Evolutionary conservation across 1,140 invertebrate species (phyloP).

Genomic region (Branchinecta lynchi): DNA sequence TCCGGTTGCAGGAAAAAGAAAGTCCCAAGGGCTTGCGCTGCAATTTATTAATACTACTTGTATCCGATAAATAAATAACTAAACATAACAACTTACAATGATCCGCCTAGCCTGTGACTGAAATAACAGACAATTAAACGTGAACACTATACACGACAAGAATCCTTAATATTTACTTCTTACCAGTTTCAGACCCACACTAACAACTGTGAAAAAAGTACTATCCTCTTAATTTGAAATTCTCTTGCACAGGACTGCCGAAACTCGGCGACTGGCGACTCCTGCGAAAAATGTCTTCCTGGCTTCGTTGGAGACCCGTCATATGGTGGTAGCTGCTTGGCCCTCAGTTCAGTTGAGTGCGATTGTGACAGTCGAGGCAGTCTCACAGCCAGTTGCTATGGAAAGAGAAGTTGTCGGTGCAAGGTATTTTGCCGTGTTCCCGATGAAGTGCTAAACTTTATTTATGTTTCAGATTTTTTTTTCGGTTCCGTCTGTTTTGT

Average conservation of each 20-base stretch:
- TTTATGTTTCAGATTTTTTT: constrained; percentile 8
- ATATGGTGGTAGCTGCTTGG: constrained; percentile 31
- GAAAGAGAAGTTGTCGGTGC: constrained; percentile 43
- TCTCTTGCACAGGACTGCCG: constrained; percentile 50
- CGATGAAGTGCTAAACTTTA: constrained; percentile 27
- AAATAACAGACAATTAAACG: too few species aligned
- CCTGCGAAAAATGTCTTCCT: constrained; percentile 61
- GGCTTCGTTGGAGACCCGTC: constrained; percentile 52
- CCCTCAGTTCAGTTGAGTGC: constrained; percentile 27
- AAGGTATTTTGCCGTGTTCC: constrained; percentile 34
- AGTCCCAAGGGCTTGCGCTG: too few species aligned
- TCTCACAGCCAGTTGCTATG: constrained; percentile 34
- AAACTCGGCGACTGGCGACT: constrained; percentile 67
- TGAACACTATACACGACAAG: too few species aligned
- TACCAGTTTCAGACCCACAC: too few species aligned
- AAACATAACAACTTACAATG: too few species aligned
- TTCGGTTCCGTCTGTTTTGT: constrained; percentile 26
- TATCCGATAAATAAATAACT: too few species aligned
- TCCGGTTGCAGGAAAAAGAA: too few species aligned
- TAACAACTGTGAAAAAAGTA: too few species aligned
- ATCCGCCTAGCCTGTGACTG: too few species aligned
- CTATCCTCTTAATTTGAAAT: too few species aligned
- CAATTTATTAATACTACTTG: too few species aligned
- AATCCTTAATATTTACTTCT: too few species aligned
- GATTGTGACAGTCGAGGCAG: constrained; percentile 47